Evolutionary conservation across 2,888 invertebrate genomes (phyloP), one percentile per base, ranked within the genome.

Genomic region (Cerastis leucographa): DNA sequence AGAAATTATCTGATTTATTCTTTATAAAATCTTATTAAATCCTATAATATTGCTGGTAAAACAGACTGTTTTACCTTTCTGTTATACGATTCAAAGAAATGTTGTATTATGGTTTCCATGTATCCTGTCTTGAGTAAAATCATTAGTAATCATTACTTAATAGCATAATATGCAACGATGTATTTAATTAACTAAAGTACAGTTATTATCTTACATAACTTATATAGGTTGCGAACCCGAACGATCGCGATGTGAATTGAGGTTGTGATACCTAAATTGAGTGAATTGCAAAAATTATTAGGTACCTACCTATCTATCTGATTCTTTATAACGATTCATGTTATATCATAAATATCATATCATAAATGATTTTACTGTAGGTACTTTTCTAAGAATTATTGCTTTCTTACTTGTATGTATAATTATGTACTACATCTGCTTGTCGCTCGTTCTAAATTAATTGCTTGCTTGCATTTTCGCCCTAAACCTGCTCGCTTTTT

Each of bases 81-180:
- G 22, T 25, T 40, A 46, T 12, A 40, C 5, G n/a, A 19, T 54
- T 22, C 29, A 54, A 71, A 42, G 25, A 22, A 22, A 71, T 71
- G 14, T 29, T 51, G n/a, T 46, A 44, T 8, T 42, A 17, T 74
- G 9, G 35, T 12, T 19, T 49, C 25, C 19, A 51, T 40, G 66
- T 49, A 51, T 64, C 56, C 40, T 70, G n/a, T 76, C 65, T n/a
- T 3, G 6, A 29, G 25, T 25, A 17, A 71, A 77, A 73, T 25
- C 12, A 56, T 49, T 49, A 54, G 12, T 0, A 77, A 73, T 25
- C 12, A 56, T 49, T 49, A 54, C 17, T 0, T 71, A 22, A 46
- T 14, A 62, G 51, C 44, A 44, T 19, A 44, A 68, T 59, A 81
- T 69, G 81, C 76, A 75, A 35, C 64, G 17, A 68, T 69, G 59